phyloP scores from a whole-genome alignment of 2,797 vertebrate genomes.

The Threskiornis aethiopicus region DNA sequence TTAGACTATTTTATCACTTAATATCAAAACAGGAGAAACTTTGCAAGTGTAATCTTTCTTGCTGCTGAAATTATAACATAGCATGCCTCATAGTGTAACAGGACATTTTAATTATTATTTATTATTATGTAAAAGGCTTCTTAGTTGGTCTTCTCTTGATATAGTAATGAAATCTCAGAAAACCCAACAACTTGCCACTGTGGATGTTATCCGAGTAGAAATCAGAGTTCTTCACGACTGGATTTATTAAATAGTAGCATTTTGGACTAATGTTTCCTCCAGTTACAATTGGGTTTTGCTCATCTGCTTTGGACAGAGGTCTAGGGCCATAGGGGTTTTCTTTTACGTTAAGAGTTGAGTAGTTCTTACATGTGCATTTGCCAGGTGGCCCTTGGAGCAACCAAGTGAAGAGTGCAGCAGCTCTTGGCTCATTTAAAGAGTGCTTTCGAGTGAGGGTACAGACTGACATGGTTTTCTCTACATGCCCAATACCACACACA shows the following conservation, averaged over 20 bases:
- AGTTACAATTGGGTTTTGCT: background rate
- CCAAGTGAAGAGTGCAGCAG: background rate
- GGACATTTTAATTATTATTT: background rate
- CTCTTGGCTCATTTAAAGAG: background rate
- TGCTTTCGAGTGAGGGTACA: background rate
- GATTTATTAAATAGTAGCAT: background rate
- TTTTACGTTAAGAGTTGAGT: too few species aligned
- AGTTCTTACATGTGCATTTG: background rate
- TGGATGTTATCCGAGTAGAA: background rate
- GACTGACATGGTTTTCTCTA: background rate
- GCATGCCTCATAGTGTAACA: background rate
- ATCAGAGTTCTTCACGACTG: background rate
- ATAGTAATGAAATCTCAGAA: background rate
- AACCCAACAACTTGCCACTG: background rate
- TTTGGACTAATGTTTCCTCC: background rate
- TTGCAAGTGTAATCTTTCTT: background rate
- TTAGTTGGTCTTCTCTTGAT: background rate
- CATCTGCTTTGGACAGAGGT: background rate
- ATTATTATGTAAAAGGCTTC: background rate
- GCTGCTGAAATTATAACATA: background rate
- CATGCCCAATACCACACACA: fast-evolving
- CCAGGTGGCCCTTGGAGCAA: background rate
- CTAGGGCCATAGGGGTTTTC: background rate
- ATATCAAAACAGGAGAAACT: background rate
- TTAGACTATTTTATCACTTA: background rate